A percentile compares a stretch with the other conserved stretches of the same genome.
phyloP scores from a whole-genome alignment of 2,113 vertebrate species.

The Pica pica region DNA sequence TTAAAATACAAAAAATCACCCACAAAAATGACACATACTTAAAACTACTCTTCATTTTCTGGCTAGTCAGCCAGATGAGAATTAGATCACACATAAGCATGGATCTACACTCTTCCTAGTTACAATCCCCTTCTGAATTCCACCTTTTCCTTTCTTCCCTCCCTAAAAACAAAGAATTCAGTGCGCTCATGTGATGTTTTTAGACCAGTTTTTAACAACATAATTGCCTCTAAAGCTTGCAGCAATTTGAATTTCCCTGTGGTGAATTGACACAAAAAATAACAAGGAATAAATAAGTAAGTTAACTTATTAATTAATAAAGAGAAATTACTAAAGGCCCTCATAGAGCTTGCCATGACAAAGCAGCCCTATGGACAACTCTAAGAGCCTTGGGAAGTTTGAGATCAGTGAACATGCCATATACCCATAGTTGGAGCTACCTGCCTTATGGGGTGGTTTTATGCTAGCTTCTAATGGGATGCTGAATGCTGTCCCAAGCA shows the following conservation, averaged over 20 bases:
- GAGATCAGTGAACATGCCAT: neutral
- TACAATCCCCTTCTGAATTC: neutral
- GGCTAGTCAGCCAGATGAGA: neutral
- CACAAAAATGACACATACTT: neutral
- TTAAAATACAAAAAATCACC: neutral
- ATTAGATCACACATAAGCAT: neutral
- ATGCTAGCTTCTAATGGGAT: neutral
- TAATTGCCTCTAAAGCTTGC: neutral
- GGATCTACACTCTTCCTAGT: neutral
- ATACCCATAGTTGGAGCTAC: rapidly evolving
- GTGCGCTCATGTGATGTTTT: neutral
- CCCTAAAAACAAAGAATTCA: neutral
- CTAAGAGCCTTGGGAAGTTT: neutral
- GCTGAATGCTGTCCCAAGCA: neutral
- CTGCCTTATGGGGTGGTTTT: neutral
- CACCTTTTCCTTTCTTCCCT: neutral
- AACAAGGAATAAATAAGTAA: neutral
- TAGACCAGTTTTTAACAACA: neutral
- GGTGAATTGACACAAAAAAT: neutral
- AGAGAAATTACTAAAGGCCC: neutral
- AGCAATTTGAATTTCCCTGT: neutral
- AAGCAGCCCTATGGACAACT: neutral
- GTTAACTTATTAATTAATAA: neutral
- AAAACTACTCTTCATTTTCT: neutral
- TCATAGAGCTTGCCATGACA: neutral